These are phyloP conservation scores for Morone chrysops DNA, from an alignment of 2,113 vertebrate genomes.

Conservation along the genomic window DNA sequence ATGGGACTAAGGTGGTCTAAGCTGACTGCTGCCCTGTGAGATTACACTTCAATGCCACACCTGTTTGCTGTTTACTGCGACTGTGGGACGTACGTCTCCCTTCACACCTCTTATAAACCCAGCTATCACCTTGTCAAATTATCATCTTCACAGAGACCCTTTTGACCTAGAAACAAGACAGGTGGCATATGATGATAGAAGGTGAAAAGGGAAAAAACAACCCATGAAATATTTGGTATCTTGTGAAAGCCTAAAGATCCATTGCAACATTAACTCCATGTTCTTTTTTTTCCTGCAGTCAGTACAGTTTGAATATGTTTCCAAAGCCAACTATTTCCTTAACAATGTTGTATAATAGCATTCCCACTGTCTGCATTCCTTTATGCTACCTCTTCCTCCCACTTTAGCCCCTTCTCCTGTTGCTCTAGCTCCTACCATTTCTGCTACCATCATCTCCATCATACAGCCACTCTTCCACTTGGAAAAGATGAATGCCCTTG, in stretches of 20 bases:
- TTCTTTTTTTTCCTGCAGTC: neutral
- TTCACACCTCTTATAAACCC: constrained; percentile 29
- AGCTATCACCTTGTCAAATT: constrained; percentile 32
- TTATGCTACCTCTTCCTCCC: constrained; percentile 29
- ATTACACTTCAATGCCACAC: neutral
- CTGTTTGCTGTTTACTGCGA: constrained; percentile 5
- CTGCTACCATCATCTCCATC: constrained; percentile 53
- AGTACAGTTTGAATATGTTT: constrained; percentile 7
- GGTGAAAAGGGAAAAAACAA: neutral
- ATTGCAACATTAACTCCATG: neutral
- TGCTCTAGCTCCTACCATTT: constrained; percentile 35
- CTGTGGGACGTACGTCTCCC: neutral
- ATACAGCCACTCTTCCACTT: constrained; percentile 28
- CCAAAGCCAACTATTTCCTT: constrained; percentile 42
- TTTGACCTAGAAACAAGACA: constrained; percentile 20
- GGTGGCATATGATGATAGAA: neutral
- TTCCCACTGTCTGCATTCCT: constrained; percentile 55
- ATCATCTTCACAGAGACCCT: constrained; percentile 1
- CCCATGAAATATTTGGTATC: neutral
- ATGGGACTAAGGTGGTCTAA: constrained; percentile 5
- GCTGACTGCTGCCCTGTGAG: neutral
- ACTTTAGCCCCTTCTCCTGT: constrained; percentile 6
- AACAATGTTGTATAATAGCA: constrained; percentile 31
- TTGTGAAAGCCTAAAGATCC: neutral
- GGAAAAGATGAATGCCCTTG: constrained; percentile 63